Evolutionary conservation across 23 tunicate species (phyloP).

Genomic region (Ciona savignyi): DNA sequence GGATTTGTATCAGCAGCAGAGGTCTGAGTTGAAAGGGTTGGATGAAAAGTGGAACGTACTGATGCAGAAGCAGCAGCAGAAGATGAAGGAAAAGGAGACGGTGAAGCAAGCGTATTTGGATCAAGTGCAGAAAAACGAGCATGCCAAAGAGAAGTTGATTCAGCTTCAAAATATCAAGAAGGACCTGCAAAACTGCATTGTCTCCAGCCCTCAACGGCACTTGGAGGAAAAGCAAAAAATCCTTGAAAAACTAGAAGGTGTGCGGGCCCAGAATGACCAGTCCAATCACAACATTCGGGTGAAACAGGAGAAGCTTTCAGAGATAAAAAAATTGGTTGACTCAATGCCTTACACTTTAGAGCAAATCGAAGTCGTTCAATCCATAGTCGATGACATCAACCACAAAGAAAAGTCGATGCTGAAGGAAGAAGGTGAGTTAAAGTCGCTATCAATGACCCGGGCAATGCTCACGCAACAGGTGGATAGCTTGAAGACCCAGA

Average conservation of each 20-base stretch:
- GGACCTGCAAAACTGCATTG: conserved; percentile 3
- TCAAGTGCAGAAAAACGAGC: background rate
- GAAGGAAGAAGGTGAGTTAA: conserved; percentile 17
- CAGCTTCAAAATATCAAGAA: background rate
- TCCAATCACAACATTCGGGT: conserved; percentile 3
- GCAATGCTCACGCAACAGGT: conserved; percentile 7
- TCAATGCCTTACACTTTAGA: conserved; percentile 9
- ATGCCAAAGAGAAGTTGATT: conserved; percentile 13
- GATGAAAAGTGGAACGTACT: conserved; percentile 12
- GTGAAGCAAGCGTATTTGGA: conserved; percentile 7
- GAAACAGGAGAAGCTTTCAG: conserved; percentile 10
- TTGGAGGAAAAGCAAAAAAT: conserved; percentile 8
- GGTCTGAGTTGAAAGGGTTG: conserved; percentile 2
- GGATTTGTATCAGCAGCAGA: conserved; percentile 9
- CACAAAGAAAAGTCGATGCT: conserved; percentile 5
- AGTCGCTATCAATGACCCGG: background rate
- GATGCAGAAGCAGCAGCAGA: conserved; percentile 7
- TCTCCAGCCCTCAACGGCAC: conserved; percentile 28
- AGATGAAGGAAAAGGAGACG: conserved; percentile 16
- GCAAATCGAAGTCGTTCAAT: conserved; percentile 2
- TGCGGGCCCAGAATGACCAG: conserved; percentile 9
- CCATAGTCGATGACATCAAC: conserved; percentile 10
- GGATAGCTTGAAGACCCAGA: conserved; percentile 18
- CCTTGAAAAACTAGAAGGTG: conserved; percentile 1
- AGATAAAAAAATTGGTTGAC: conserved; percentile 10